phyloP scores from a whole-genome alignment of 1,140 invertebrate genomes.

The Orchestia grillus region DNA sequence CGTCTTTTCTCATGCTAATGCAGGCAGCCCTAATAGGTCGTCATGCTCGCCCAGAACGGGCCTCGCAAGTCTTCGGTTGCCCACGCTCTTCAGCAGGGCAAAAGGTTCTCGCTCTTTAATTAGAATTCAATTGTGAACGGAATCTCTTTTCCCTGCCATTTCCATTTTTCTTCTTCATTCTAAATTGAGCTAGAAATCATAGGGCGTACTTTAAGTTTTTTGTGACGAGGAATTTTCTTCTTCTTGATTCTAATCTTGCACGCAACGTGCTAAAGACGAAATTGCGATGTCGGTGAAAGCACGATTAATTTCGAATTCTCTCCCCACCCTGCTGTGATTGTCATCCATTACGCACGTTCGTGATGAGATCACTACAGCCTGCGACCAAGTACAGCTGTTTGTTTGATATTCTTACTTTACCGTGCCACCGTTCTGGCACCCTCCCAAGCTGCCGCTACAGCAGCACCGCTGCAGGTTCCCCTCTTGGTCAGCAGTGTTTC shows the following conservation, averaged over 20 bases:
- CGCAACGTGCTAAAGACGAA: neutral
- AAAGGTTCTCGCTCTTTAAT: neutral
- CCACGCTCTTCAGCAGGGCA: neutral
- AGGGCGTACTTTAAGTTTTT: neutral
- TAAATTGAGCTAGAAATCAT: neutral
- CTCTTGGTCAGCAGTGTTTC: neutral
- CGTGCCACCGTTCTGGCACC: neutral
- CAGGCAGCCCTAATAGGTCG: neutral
- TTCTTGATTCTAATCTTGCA: neutral
- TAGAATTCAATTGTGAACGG: neutral
- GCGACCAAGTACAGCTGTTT: conserved; percentile 21
- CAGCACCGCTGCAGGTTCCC: neutral
- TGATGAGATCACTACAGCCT: neutral
- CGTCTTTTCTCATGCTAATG: conserved; percentile 43
- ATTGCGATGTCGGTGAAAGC: too few species aligned
- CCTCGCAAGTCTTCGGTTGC: neutral
- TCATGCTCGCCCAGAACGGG: conserved; percentile 21
- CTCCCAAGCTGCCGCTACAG: neutral
- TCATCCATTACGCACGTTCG: neutral
- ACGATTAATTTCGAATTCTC: too few species aligned
- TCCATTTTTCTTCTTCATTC: neutral
- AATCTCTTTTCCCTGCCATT: neutral
- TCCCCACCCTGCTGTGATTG: neutral
- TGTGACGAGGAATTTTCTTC: neutral
- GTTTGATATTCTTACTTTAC: conserved; percentile 13